These are phyloP conservation scores for Piprites chloris DNA, from an alignment of 2,113 vertebrate species.

Conservation along the genomic window DNA sequence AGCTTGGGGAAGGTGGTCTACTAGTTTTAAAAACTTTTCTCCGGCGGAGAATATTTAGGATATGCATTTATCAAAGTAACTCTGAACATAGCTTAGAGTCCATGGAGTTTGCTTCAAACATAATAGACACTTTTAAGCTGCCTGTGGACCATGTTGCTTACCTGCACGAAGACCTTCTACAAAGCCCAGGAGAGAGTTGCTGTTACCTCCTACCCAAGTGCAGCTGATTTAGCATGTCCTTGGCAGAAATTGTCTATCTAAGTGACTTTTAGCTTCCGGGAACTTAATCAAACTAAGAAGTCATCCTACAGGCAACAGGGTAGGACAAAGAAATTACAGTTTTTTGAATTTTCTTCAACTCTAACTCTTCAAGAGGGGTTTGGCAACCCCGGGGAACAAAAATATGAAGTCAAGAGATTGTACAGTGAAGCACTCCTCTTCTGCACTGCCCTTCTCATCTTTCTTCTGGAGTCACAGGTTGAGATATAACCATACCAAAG, in stretches of 20 bases:
- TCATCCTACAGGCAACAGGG: slow-evolving; percentile 5
- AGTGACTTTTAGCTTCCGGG: slow-evolving; percentile 42
- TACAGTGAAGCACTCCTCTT: neutral
- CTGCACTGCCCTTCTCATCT: neutral
- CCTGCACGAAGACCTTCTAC: slow-evolving; percentile 43
- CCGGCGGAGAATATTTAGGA: slow-evolving; percentile 45
- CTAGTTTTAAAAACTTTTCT: slow-evolving; percentile 33
- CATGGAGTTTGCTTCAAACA: slow-evolving; percentile 51
- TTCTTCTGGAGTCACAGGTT: neutral
- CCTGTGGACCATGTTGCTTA: slow-evolving; percentile 24
- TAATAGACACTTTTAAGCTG: slow-evolving; percentile 40
- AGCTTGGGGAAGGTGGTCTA: slow-evolving; percentile 1
- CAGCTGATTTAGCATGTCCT: slow-evolving; percentile 45
- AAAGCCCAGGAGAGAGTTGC: slow-evolving; percentile 50
- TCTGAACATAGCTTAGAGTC: slow-evolving; percentile 35
- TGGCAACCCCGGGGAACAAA: slow-evolving; percentile 13
- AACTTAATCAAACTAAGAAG: slow-evolving; percentile 44
- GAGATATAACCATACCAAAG: neutral
- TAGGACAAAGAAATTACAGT: neutral
- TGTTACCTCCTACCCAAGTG: slow-evolving; percentile 35
- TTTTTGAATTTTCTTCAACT: slow-evolving; percentile 50
- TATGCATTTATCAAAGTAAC: slow-evolving; percentile 54
- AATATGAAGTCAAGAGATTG: neutral
- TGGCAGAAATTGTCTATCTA: slow-evolving; percentile 21
- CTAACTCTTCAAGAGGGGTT: neutral